These are phyloP conservation scores for Hippocampus abdominalis DNA, from an alignment of 2,113 vertebrate genomes.

Conservation along the genomic window DNA sequence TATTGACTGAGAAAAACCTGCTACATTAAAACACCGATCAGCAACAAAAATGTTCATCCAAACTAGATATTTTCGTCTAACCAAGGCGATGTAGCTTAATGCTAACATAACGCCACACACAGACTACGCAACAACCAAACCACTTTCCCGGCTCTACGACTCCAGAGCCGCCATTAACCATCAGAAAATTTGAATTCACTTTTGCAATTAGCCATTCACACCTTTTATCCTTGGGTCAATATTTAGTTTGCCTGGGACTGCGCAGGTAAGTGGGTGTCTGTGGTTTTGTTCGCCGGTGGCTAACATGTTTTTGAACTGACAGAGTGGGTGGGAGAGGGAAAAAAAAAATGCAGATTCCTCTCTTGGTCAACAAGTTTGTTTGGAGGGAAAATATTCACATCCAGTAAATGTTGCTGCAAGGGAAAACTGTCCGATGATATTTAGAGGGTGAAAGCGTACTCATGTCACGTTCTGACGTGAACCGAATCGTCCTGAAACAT, in stretches of 20 bases:
- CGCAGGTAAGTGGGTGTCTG: slow-evolving; percentile 48
- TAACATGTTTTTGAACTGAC: slow-evolving; percentile 53
- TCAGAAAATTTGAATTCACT: slow-evolving; percentile 15
- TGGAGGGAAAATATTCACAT: slow-evolving; percentile 52
- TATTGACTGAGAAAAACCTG: too few relatives aligned
- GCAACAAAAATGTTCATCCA: too few relatives aligned
- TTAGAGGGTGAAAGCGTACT: slow-evolving; percentile 9
- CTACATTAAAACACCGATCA: too few relatives aligned
- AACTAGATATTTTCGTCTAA: too few relatives aligned
- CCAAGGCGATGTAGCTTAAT: too few relatives aligned
- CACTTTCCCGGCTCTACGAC: not conserved
- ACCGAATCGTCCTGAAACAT: slow-evolving; percentile 15
- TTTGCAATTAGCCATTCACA: slow-evolving; percentile 25
- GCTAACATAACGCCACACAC: too few relatives aligned
- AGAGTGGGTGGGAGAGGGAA: slow-evolving; percentile 3
- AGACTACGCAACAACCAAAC: too few relatives aligned
- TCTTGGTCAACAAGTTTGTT: slow-evolving; percentile 54
- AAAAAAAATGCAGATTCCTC: slow-evolving; percentile 34
- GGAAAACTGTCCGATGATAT: slow-evolving; percentile 32
- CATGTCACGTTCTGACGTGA: not conserved
- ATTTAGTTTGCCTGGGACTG: slow-evolving; percentile 25
- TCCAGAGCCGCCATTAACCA: not conserved
- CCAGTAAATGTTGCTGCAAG: slow-evolving; percentile 44
- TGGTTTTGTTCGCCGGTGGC: slow-evolving; percentile 25
- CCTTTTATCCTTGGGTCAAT: slow-evolving; percentile 33